These are phyloP conservation scores for Neostethus bicornis DNA, from an alignment of 2,797 vertebrate species.

Conservation along the genomic window DNA sequence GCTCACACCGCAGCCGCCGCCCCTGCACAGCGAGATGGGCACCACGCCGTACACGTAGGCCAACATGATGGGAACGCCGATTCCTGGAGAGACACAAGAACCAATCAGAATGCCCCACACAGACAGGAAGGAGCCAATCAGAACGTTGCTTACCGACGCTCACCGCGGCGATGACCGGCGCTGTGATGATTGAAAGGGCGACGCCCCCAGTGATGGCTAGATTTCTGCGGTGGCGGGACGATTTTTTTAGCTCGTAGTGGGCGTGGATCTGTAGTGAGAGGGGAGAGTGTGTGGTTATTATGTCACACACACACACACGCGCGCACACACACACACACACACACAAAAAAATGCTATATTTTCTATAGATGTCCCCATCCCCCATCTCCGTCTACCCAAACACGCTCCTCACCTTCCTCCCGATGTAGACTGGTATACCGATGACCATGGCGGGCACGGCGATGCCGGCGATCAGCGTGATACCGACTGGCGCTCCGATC, in stretches of 20 bases:
- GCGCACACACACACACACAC: too few species aligned
- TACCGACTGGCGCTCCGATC: slow-evolving; percentile 96
- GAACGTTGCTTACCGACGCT: slow-evolving; percentile 88
- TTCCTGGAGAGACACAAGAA: slow-evolving; percentile 78
- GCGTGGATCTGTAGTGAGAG: slow-evolving; percentile 89
- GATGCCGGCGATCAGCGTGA: slow-evolving; percentile 97
- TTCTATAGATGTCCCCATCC: too few species aligned
- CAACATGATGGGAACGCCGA: slow-evolving; percentile 98
- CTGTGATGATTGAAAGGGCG: slow-evolving; percentile 94
- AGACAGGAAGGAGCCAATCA: too few species aligned
- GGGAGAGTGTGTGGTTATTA: too few species aligned
- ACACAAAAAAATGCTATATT: too few species aligned
- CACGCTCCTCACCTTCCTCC: slow-evolving; percentile 88
- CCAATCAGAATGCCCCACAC: too few species aligned
- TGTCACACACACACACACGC: too few species aligned
- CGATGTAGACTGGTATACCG: slow-evolving; percentile 96
- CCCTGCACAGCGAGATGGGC: slow-evolving; percentile 95
- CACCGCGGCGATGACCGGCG: slow-evolving; percentile 97
- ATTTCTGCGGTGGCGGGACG: slow-evolving; percentile 93
- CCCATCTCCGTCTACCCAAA: too few species aligned
- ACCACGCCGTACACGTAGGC: slow-evolving; percentile 98
- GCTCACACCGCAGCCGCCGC: slow-evolving; percentile 95
- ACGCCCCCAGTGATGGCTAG: slow-evolving; percentile 97
- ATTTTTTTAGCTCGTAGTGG: slow-evolving; percentile 95
- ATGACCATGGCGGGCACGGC: slow-evolving; percentile 99